Conservation (phyloP, 2,797 vertebrate genomes). For the Lacerta agilis region DNA sequence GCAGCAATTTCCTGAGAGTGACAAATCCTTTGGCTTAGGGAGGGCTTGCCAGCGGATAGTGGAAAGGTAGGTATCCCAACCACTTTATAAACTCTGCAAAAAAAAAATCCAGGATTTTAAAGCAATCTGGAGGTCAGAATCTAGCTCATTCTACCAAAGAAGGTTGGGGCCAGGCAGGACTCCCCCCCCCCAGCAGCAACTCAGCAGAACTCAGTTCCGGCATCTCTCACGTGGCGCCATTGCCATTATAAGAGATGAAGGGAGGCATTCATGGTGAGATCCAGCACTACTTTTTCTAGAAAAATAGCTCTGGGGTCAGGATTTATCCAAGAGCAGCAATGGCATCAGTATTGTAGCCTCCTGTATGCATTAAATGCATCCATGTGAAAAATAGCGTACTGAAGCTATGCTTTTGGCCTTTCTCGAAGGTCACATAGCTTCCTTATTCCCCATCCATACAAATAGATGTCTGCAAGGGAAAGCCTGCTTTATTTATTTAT, state of each 20-base stretch:
- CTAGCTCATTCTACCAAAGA: not conserved
- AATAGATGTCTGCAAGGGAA: too few relatives aligned
- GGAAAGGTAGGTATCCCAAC: not conserved
- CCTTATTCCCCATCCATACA: not conserved
- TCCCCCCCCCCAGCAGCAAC: too few relatives aligned
- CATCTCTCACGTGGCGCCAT: too few relatives aligned
- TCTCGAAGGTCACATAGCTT: not conserved
- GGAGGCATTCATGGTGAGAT: too few relatives aligned
- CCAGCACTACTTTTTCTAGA: too few relatives aligned
- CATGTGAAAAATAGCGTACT: not conserved
- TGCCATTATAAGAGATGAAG: too few relatives aligned
- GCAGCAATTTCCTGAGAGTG: not conserved
- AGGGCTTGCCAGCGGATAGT: not conserved
- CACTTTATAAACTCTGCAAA: fast-evolving
- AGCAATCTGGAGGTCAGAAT: not conserved
- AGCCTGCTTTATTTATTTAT: too few relatives aligned
- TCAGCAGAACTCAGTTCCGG: too few relatives aligned
- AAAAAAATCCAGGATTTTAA: not conserved
- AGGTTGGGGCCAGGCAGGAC: not conserved
- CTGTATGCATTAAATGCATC: not conserved
- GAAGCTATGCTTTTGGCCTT: too few relatives aligned
- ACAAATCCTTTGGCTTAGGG: not conserved
- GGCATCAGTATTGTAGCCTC: not conserved
- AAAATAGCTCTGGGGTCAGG: too few relatives aligned
- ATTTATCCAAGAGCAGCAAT: not conserved